Percentiles rank a stretch among this genome's conserved stretches.
phyloP scores from a whole-genome alignment of 2,797 vertebrate genomes.

The Gallinago nigripennis region DNA sequence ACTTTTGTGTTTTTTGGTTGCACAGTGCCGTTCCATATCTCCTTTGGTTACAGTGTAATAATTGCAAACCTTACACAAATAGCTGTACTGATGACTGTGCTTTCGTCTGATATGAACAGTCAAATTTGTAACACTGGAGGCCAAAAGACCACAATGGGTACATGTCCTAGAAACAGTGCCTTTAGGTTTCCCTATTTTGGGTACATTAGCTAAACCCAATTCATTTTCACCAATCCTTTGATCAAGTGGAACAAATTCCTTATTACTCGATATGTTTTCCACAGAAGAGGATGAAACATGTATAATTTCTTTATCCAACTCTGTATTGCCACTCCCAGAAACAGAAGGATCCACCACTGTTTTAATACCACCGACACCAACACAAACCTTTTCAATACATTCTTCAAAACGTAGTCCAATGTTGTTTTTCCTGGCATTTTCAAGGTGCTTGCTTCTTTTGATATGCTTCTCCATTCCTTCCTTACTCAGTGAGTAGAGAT shows the following conservation, averaged over 20 bases:
- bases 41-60: conserved; percentile 98
- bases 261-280: background rate
- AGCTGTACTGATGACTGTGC: conserved; percentile 96
- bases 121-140: conserved; percentile 94
- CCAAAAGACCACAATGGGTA: conserved; percentile 90
- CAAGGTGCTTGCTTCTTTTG: conserved; percentile 86
- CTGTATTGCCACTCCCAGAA: conserved; percentile 54
- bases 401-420: conserved; percentile 82
- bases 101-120: conserved; percentile 94
- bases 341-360: conserved; percentile 64
- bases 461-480: conserved; percentile 92
- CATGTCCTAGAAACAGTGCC: conserved; percentile 85
- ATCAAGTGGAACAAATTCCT: conserved; percentile 52
- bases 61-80: conserved; percentile 92
- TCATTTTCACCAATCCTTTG: conserved; percentile 38
- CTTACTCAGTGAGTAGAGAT: conserved; percentile 87
- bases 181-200: conserved; percentile 87
- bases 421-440: conserved; percentile 82
- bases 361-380: conserved; percentile 69
- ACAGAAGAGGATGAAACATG: conserved; percentile 35
- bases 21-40: conserved; percentile 97
- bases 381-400: conserved; percentile 85
- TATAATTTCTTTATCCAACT: conserved; percentile 48
- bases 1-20: conserved; percentile 93
- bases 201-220: conserved; percentile 33